A percentile compares a stretch with the other conserved stretches of the same genome.
phyloP scores from a whole-genome alignment of 2,888 invertebrate genomes.

The Oscheius sp. region DNA sequence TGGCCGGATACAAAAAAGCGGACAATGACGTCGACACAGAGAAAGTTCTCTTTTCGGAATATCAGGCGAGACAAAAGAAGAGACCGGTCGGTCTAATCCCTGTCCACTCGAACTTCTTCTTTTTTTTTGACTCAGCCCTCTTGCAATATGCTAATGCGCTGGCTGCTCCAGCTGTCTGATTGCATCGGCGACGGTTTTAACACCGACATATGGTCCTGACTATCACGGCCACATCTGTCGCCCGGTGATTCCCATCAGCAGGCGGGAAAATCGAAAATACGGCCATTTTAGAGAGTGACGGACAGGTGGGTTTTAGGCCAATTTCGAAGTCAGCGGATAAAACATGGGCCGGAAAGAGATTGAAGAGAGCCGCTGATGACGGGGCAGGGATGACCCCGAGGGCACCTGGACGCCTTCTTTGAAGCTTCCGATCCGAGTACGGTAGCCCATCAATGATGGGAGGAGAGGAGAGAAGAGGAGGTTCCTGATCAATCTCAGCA shows the following conservation, averaged over 20 bases:
- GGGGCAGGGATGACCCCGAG: too few species aligned
- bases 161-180: constrained; percentile 21
- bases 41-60: too few species aligned
- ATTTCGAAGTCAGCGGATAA: not conserved
- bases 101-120: too few species aligned
- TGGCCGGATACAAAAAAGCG: constrained; percentile 14
- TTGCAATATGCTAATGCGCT: too few species aligned
- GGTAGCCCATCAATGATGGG: not conserved
- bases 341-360: constrained; percentile 1
- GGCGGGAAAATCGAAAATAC: not conserved
- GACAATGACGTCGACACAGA: not conserved
- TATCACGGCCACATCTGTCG: constrained; percentile 29
- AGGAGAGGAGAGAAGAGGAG: not conserved
- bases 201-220: constrained; percentile 26
- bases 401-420: too few species aligned
- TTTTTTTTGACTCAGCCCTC: too few species aligned
- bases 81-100: too few species aligned
- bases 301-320: constrained; percentile 7
- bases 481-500: constrained; percentile 18
- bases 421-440: not conserved
- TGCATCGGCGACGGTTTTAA: constrained; percentile 20
- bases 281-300: not conserved
- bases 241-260: constrained; percentile 19
- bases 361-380: not conserved
- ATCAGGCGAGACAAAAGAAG: not conserved